Evolutionary conservation across 2,797 vertebrate species (phyloP).

Genomic region (Oreochromis mossambicus): DNA sequence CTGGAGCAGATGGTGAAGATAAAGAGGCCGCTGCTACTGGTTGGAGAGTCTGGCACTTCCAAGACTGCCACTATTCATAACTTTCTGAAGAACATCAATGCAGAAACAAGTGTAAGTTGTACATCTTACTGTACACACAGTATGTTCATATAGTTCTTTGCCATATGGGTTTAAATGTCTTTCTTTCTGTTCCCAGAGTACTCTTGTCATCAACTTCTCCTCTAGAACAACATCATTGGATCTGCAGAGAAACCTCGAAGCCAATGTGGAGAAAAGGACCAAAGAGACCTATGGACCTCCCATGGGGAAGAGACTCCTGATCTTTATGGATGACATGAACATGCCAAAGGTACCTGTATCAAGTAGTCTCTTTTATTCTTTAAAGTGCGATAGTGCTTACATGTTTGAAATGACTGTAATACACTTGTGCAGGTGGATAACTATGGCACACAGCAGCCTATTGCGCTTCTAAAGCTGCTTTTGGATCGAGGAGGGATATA

Average conservation of each 20-base stretch:
- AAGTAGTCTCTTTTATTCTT: not conserved
- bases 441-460: slow-evolving; percentile 96
- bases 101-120: slow-evolving; percentile 77
- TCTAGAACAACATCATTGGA: slow-evolving; percentile 95
- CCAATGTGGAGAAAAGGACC: slow-evolving; percentile 91
- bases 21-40: slow-evolving; percentile 85
- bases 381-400: not conserved
- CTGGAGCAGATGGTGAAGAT: slow-evolving; percentile 89
- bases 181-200: slow-evolving; percentile 70
- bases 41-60: slow-evolving; percentile 95
- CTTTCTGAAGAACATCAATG: slow-evolving; percentile 83
- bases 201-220: slow-evolving; percentile 89
- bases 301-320: slow-evolving; percentile 89
- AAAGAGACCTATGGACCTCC: slow-evolving; percentile 92
- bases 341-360: slow-evolving; percentile 86
- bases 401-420: not conserved
- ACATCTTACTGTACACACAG: not conserved
- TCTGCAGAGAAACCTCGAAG: slow-evolving; percentile 92
- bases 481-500: slow-evolving; percentile 90
- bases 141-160: not conserved
- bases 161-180: not conserved
- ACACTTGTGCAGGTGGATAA: slow-evolving; percentile 82
- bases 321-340: slow-evolving; percentile 97
- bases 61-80: slow-evolving; percentile 94
- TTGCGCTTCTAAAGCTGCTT: slow-evolving; percentile 91